Percentiles rank a stretch among this genome's conserved stretches.
Evolutionary conservation across 2,888 invertebrate genomes (phyloP).

Genomic region (Epinotia bilunana): DNA sequence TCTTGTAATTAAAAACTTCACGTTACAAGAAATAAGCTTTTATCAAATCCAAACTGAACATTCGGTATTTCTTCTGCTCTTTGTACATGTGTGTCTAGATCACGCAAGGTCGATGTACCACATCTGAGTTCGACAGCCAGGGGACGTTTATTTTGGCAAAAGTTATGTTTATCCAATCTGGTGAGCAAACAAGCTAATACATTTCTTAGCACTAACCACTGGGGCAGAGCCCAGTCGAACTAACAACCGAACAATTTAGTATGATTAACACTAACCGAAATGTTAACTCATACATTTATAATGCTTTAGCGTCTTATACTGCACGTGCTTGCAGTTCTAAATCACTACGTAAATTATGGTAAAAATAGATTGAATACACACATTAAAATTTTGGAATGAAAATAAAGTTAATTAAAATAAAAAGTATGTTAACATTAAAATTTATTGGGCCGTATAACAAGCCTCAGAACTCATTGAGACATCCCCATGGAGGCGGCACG

Average conservation of each 20-base stretch:
- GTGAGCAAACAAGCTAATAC: slow-evolving; percentile 31
- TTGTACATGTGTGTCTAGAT: slow-evolving; percentile 5
- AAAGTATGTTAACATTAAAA: slow-evolving; percentile 34
- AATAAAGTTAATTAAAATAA: slow-evolving; percentile 5
- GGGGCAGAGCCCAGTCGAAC: slow-evolving; percentile 22
- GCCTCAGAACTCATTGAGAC: slow-evolving; percentile 51
- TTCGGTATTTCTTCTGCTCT: slow-evolving; percentile 2
- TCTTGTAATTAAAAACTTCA: slow-evolving; percentile 30
- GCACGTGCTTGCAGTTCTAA: background rate
- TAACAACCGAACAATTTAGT: background rate
- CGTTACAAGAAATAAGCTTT: slow-evolving; percentile 20
- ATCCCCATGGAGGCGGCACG: slow-evolving; percentile 54
- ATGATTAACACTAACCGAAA: slow-evolving; percentile 18
- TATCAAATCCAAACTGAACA: slow-evolving; percentile 7
- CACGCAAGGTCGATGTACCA: slow-evolving; percentile 48
- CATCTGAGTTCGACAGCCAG: slow-evolving; percentile 46
- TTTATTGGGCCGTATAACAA: slow-evolving; percentile 52
- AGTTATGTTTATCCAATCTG: slow-evolving; percentile 34
- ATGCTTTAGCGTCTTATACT: slow-evolving; percentile 5
- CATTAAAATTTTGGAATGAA: background rate
- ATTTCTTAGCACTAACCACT: slow-evolving; percentile 28
- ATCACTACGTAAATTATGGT: background rate
- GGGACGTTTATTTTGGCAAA: slow-evolving; percentile 46
- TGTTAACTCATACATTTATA: slow-evolving; percentile 29
- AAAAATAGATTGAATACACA: background rate